Evolutionary conservation across 92 coral and sea anemone genomes (phyloP).

Genomic region (Actinostola sp.): DNA sequence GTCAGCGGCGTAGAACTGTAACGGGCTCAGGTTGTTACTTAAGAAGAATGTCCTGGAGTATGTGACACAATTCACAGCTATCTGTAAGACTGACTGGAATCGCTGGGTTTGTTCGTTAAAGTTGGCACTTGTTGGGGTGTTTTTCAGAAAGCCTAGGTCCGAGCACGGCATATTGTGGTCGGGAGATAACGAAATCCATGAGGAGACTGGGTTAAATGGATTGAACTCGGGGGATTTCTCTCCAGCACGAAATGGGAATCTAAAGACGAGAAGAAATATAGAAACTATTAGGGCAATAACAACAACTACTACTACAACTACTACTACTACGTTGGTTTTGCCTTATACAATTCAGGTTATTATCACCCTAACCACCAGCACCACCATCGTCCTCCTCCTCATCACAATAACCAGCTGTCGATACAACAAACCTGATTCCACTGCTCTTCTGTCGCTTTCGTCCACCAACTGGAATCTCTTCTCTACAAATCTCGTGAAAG

Average conservation of each 20-base stretch:
- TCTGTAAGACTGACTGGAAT: conserved; percentile 76
- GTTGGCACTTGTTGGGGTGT: conserved; percentile 87
- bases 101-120: conserved; percentile 81
- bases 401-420: too few species aligned
- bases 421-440: conserved; percentile 25
- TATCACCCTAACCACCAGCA: not conserved
- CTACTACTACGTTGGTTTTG: too few species aligned
- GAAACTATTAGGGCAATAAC: not conserved
- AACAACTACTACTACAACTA: too few species aligned
- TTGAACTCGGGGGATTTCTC: conserved; percentile 44
- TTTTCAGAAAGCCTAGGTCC: conserved; percentile 67
- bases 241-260: conserved; percentile 70
- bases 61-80: conserved; percentile 78
- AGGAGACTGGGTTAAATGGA: conserved; percentile 74
- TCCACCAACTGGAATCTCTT: conserved; percentile 54
- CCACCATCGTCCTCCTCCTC: too few species aligned
- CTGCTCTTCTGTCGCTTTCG: conserved; percentile 43
- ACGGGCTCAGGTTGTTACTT: conserved; percentile 57
- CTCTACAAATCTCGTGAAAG: conserved; percentile 80
- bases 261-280: conserved; percentile 1
- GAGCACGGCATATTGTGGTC: conserved; percentile 64
- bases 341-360: not conserved
- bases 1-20: conserved; percentile 56
- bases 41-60: conserved; percentile 78
- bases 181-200: conserved; percentile 80